Conservation (phyloP, 2,797 vertebrate species). For the Betta splendens region DNA sequence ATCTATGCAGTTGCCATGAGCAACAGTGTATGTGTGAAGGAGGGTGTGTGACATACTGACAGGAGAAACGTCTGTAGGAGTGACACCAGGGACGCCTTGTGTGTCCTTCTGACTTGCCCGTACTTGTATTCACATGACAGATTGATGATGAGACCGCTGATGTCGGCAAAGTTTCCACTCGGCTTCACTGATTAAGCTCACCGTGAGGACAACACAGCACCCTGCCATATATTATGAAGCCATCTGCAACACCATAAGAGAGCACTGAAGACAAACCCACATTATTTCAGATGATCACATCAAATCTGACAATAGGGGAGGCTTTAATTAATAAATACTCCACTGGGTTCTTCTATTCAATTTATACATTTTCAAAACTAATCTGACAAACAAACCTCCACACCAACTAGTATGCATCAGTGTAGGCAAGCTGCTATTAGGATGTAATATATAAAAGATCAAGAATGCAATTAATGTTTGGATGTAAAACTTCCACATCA, state of each 20-base stretch:
- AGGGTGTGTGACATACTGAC: conserved; percentile 38
- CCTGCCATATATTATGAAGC: conserved; percentile 82
- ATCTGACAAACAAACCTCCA: not conserved
- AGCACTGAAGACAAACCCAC: conserved; percentile 26
- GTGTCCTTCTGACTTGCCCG: conserved; percentile 77
- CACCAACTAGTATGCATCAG: not conserved
- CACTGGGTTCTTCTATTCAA: not conserved
- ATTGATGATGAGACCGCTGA: conserved; percentile 76
- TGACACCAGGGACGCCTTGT: conserved; percentile 24
- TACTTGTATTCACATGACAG: conserved; percentile 81
- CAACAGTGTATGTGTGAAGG: conserved; percentile 25
- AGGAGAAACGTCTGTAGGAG: conserved; percentile 40
- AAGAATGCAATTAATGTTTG: not conserved
- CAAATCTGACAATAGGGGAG: conserved; percentile 15
- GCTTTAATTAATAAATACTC: conserved; percentile 41
- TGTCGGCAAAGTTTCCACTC: conserved; percentile 84
- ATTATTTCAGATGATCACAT: too few relatives aligned
- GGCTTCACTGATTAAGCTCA: conserved; percentile 83
- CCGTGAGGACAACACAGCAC: conserved; percentile 76
- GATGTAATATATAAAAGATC: conserved; percentile 1
- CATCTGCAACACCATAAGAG: conserved; percentile 79
- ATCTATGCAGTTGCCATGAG: conserved; percentile 47
- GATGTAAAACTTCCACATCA: conserved; percentile 17
- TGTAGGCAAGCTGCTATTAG: not conserved
- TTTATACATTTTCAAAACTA: too few relatives aligned